Conservation (phyloP, 2,113 vertebrate genomes). For the Lampris incognitus region DNA sequence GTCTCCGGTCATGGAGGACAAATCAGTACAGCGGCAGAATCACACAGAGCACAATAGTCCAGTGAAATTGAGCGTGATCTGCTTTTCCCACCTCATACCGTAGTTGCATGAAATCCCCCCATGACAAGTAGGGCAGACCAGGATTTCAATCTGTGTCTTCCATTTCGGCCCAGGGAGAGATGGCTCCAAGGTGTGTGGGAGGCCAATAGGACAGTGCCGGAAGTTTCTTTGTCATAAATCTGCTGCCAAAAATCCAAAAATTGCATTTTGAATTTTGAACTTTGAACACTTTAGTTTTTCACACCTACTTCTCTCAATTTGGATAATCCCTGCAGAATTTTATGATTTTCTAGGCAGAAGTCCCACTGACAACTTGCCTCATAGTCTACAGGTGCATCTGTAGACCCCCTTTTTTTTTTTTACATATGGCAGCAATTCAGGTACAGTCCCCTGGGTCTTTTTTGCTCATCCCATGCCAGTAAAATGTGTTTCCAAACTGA, state of each 20-base stretch:
- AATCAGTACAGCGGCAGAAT: conserved; percentile 6
- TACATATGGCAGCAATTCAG: too few relatives aligned
- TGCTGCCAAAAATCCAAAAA: conserved; percentile 62
- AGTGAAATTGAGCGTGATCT: conserved; percentile 24
- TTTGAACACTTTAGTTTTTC: conserved; percentile 36
- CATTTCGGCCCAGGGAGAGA: conserved; percentile 66
- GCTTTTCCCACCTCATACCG: conserved; percentile 49
- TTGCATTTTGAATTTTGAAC: conserved; percentile 54
- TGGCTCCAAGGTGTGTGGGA: conserved; percentile 73
- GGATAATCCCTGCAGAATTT: conserved; percentile 40
- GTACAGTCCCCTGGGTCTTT: too few relatives aligned
- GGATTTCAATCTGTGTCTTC: conserved; percentile 72
- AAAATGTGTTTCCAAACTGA: too few relatives aligned
- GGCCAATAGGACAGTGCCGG: conserved; percentile 71
- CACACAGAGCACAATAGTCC: conserved; percentile 20
- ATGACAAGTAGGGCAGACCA: conserved; percentile 59
- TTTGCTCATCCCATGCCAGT: too few relatives aligned
- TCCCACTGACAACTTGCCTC: too few relatives aligned
- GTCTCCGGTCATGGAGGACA: conserved; percentile 11
- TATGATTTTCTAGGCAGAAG: conserved; percentile 10
- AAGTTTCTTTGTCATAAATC: conserved; percentile 63
- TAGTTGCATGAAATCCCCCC: conserved; percentile 47
- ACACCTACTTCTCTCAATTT: conserved; percentile 29
- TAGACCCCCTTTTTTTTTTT: too few relatives aligned
- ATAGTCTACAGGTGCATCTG: too few relatives aligned